Evolutionary conservation across 2,113 vertebrate genomes (phyloP).

Genomic region (Cettia cetti): DNA sequence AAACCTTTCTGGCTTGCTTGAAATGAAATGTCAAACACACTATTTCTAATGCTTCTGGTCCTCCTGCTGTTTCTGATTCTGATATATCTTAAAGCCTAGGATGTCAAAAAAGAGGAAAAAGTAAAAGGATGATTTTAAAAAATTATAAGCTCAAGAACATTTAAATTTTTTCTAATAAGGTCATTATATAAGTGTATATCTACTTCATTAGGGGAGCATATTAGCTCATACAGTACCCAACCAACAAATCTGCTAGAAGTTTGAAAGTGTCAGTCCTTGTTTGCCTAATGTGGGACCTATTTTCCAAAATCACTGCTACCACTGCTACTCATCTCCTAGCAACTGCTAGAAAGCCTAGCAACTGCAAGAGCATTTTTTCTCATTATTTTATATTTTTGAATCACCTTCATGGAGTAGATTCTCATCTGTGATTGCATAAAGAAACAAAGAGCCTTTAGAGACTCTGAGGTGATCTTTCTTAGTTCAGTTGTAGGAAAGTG

Average conservation of each 20-base stretch:
- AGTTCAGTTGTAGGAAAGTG: background rate
- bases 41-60: background rate
- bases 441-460: background rate
- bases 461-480: background rate
- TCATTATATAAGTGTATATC: background rate
- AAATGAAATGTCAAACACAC: constrained; percentile 14
- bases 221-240: background rate
- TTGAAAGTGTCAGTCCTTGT: background rate
- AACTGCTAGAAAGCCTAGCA: constrained; percentile 14
- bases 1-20: background rate
- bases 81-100: background rate
- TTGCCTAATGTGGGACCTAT: background rate
- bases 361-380: background rate
- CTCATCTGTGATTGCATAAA: background rate
- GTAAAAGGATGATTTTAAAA: background rate
- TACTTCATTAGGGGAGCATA: background rate
- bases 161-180: background rate
- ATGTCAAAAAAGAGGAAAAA: background rate
- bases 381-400: background rate
- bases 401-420: background rate
- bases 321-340: background rate
- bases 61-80: constrained; percentile 26
- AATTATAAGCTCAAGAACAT: background rate
- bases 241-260: background rate
- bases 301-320: background rate